phyloP scores from a whole-genome alignment of 35 echinoderm and acorn worm species.

The Stichopus chloronotus region DNA sequence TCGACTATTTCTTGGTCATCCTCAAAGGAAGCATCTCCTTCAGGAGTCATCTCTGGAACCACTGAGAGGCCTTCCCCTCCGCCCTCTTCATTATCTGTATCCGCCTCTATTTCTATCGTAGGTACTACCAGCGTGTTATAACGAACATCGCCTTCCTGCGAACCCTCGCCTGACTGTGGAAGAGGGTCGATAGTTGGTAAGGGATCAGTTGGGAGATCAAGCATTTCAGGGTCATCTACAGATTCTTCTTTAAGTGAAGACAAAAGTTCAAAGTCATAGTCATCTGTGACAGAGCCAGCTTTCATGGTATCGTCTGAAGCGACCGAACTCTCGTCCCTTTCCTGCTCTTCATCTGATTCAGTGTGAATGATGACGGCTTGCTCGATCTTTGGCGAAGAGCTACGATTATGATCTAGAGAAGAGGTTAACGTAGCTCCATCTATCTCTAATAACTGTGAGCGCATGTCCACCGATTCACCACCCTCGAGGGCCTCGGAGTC shows the following conservation, averaged over 20 bases:
- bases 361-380: slow-evolving; percentile 30
- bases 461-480: neutral
- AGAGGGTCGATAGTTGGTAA: neutral
- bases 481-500: neutral
- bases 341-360: slow-evolving; percentile 12
- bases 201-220: neutral
- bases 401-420: slow-evolving; percentile 5
- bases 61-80: slow-evolving; percentile 33
- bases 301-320: slow-evolving; percentile 45
- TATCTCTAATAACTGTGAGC: neutral
- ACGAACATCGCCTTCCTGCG: slow-evolving; percentile 36
- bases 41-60: neutral
- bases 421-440: neutral
- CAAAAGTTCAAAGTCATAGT: slow-evolving; percentile 43
- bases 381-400: neutral
- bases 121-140: neutral
- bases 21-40: neutral
- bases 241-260: slow-evolving; percentile 50
- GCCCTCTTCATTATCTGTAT: slow-evolving; percentile 26
- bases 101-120: slow-evolving; percentile 46
- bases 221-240: slow-evolving; percentile 44
- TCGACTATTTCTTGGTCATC: neutral
- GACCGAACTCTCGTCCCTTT: slow-evolving; percentile 51
- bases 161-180: neutral
- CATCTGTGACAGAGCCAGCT: slow-evolving; percentile 23